These are phyloP conservation scores for Hydropotes inermis DNA, from an alignment of 2,113 vertebrate species.

Conservation along the genomic window DNA sequence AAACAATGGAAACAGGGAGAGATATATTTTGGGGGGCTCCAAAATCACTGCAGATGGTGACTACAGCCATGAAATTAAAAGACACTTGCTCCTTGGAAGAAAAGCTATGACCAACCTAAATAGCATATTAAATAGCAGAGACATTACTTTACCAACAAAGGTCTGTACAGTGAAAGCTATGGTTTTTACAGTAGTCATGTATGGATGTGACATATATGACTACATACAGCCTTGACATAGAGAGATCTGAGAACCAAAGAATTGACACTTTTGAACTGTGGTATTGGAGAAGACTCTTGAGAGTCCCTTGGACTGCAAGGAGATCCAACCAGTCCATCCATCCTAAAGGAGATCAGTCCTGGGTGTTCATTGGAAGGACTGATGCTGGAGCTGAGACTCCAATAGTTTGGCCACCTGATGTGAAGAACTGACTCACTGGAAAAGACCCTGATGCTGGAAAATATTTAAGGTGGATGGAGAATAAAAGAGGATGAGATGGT, in stretches of 20 bases:
- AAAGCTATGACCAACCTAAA: background rate
- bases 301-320: background rate
- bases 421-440: background rate
- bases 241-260: background rate
- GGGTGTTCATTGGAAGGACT: background rate
- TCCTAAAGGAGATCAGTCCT: background rate
- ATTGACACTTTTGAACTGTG: background rate
- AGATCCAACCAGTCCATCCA: background rate
- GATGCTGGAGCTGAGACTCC: background rate
- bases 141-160: background rate
- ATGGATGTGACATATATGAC: too few relatives aligned
- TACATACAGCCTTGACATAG: too few relatives aligned
- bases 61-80: background rate
- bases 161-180: background rate
- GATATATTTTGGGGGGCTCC: accelerated
- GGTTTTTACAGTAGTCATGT: background rate
- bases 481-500: background rate
- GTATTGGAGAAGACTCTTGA: background rate
- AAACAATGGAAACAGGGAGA: background rate
- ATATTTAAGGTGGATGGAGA: background rate
- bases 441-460: background rate
- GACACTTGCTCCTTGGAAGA: background rate
- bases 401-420: background rate
- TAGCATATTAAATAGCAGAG: background rate
- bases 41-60: background rate